These are phyloP conservation scores for Meghimatium bilineatum DNA, from an alignment of 2,888 invertebrate species.

Conservation along the genomic window DNA sequence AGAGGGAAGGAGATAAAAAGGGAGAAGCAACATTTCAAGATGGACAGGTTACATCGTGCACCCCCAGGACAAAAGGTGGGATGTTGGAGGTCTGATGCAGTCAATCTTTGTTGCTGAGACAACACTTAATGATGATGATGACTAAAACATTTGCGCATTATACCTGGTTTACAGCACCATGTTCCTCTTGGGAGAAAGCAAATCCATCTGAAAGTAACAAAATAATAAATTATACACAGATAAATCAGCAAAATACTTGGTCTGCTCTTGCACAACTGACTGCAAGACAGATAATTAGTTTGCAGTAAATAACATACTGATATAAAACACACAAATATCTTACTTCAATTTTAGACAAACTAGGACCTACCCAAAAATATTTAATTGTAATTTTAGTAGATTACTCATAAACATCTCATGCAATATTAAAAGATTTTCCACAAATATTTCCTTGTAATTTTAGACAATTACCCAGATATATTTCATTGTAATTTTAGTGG, in stretches of 20 bases:
- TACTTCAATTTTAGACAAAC: neutral
- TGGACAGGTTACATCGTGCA: no score
- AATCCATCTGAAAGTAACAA: slow-evolving; percentile 87
- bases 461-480: no score
- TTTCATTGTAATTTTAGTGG: no score
- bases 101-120: no score
- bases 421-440: no score
- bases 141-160: slow-evolving; percentile 8
- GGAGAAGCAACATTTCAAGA: no score
- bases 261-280: neutral
- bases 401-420: neutral
- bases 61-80: no score
- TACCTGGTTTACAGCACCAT: slow-evolving; percentile 86
- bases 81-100: no score
- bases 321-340: no score
- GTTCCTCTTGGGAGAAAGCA: slow-evolving; percentile 99
- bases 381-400: neutral
- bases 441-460: no score
- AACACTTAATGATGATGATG: no score
- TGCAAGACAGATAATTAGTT: neutral
- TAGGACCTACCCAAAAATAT: neutral
- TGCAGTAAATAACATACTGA: neutral
- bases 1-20: no score
- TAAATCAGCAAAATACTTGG: neutral
- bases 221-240: neutral